Percentiles rank a stretch among this genome's conserved stretches.
These are phyloP conservation scores for Apostichopus leukothele DNA, from an alignment of 53 echinoderm and acorn worm genomes.

Conservation along the genomic window DNA sequence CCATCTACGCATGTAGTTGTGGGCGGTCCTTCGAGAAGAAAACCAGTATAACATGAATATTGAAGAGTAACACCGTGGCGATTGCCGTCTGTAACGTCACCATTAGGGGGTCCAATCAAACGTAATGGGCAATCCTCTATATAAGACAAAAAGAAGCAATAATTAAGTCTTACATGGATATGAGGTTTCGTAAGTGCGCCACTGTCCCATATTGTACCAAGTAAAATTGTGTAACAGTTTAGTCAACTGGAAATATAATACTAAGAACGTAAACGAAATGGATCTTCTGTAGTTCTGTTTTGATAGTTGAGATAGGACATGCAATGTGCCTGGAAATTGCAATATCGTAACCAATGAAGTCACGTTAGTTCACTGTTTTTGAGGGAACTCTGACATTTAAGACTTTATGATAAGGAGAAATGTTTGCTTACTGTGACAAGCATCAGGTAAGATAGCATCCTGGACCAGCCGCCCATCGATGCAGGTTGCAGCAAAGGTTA, in stretches of 20 bases:
- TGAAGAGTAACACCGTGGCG: slow-evolving; percentile 14
- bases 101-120: background rate
- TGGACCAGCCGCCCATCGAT: background rate
- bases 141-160: background rate
- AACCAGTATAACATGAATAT: slow-evolving; percentile 8
- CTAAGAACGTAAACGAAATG: too few relatives aligned
- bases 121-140: background rate
- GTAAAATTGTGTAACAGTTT: too few relatives aligned
- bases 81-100: background rate
- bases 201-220: too few relatives aligned
- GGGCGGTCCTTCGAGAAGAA: background rate
- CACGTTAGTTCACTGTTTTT: too few relatives aligned
- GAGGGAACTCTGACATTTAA: too few relatives aligned
- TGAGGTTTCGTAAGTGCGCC: too few relatives aligned
- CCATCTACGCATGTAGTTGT: slow-evolving; percentile 19
- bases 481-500: background rate
- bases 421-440: background rate
- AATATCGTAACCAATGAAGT: too few relatives aligned
- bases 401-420: too few relatives aligned
- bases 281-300: too few relatives aligned
- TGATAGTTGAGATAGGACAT: too few relatives aligned
- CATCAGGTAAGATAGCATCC: background rate
- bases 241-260: too few relatives aligned
- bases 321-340: too few relatives aligned
- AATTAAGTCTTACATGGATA: background rate